Evolutionary conservation across 1,140 invertebrate species (phyloP).

Genomic region (Arctopsyche grandis): DNA sequence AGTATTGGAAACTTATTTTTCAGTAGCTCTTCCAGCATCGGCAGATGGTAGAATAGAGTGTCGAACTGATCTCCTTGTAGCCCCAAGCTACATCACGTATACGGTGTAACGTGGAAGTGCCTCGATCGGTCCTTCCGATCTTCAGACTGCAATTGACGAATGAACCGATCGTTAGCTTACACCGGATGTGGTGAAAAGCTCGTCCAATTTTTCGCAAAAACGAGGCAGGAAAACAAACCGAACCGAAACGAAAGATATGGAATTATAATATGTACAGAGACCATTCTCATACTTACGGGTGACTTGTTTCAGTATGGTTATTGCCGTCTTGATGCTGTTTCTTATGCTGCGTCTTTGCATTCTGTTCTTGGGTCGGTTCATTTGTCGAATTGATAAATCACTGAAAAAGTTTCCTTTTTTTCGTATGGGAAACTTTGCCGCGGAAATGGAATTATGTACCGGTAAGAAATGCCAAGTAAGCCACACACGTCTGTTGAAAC

Average conservation of each 20-base stretch:
- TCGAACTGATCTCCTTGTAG: neutral
- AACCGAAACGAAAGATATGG: neutral
- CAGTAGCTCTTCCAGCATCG: too few species aligned
- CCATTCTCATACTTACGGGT: slow-evolving; percentile 34
- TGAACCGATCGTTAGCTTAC: slow-evolving; percentile 23
- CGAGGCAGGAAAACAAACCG: neutral
- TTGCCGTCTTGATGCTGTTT: slow-evolving; percentile 46
- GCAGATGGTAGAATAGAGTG: neutral
- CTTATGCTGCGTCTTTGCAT: slow-evolving; percentile 46
- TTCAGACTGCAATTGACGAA: slow-evolving; percentile 28
- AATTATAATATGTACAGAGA: neutral
- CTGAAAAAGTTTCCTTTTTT: neutral
- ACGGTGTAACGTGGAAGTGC: neutral
- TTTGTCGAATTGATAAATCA: neutral
- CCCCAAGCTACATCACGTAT: neutral
- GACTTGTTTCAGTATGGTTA: slow-evolving; percentile 41
- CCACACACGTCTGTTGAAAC: too few species aligned
- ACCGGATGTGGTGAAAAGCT: neutral
- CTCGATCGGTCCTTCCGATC: slow-evolving; percentile 16
- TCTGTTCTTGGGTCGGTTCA: slow-evolving; percentile 22
- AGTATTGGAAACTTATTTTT: too few species aligned
- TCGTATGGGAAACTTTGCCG: neutral
- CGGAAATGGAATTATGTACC: neutral
- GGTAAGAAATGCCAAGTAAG: neutral
- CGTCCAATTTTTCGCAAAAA: slow-evolving; percentile 5